Base-by-base conservation (phyloP, 2,797 vertebrate genomes). In the Micropoecilia bifurca region DNA sequence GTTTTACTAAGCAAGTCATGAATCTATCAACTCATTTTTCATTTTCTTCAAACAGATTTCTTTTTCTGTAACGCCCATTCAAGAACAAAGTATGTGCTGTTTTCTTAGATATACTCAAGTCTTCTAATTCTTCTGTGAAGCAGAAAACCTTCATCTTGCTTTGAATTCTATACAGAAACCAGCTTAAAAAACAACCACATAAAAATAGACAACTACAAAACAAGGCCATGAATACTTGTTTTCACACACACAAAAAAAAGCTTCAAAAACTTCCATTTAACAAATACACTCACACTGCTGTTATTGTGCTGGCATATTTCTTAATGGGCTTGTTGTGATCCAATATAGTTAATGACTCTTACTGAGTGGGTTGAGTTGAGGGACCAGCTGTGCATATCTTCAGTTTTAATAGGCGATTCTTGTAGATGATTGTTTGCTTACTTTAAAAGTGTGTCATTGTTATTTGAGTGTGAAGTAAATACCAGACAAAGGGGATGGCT, bases 381-480 rank as follows among this genome's bases (percentile, higher is more conserved):
- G 80, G 91, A 84, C 87, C 90, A 91, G 90, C 90, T 93, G 93
- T 82, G 85, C 86, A 85, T 82, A 86, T 86, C 85, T 87, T 85
- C 75, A 68, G 46, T 83, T 92, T 84, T 88, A 88, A 87, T 84
- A 88, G 87, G 87, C 80, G 85, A 90, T 90, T 89, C 85, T 68
- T 66, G 20, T 48, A 78, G 77, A 85, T 84, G 77, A 78, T 75
- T 79, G 75, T 88, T 90, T 88, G 75, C 79, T 83, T 88, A 81
- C 77, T 85, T 85, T 87, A 69, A 82, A 85, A n/a, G 57, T 63
- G 55, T 63, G 39, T 45, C 46, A 59, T 76, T 72, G 39, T 73
- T 68, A 69, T 82, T 30, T 36, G 78, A 84, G 18, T n/a, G 14
- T 76, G 71, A 72, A 80, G 69, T 48, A 78, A 80, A 83, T 80